Base-by-base conservation (phyloP, 1,140 invertebrate genomes). In the Ceratosolen solmsi region DNA sequence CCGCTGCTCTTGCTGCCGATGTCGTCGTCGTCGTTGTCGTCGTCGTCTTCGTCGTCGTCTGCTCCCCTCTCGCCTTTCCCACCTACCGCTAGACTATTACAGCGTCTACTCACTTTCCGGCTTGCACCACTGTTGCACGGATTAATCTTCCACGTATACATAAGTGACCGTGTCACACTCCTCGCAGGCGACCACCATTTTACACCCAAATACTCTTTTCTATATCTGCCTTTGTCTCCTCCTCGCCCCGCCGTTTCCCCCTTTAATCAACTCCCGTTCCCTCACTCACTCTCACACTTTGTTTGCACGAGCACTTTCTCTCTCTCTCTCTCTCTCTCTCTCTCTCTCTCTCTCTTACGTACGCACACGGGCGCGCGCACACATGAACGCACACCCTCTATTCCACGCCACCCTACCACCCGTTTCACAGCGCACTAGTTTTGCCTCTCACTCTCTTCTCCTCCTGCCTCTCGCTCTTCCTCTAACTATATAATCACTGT, bases 131-230 rank as follows among this genome's bases (percentile, higher is more conserved):
- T 58, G 70, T 30, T 65, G 27, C n/a, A 41, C 54, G 56, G 25
- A 36, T 80, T 65, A 73, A 60, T 70, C 36, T 71, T 82, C 80
- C 80, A 82, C 80, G 80, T 82, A 82, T 70, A 71, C 80, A 71
- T 82, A 41, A 82, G 80, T 38, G 63, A 33, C 46, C 71, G 79
- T 70, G 49, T 75, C 71, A 49, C 72, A 81, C 49, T 81, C 72
- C 60, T 27, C 58, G 36, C 72, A 27, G 72, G 41, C 79, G 72
- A 81, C 80, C 80, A 77, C 80, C 80, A 82, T 82, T 82, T 82
- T 82, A 82, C 63, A 71, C 36, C 49, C 74, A 65, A 76, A 73
- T 49, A 27, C 36, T n/a, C 78, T 54, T 51, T 46, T 72, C 54
- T 77, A 63, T 49, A 9, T 77, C 56, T 54, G 25, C 49, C 27